phyloP scores from a whole-genome alignment of 2,888 invertebrate species.

The Agrypnus murinus region DNA sequence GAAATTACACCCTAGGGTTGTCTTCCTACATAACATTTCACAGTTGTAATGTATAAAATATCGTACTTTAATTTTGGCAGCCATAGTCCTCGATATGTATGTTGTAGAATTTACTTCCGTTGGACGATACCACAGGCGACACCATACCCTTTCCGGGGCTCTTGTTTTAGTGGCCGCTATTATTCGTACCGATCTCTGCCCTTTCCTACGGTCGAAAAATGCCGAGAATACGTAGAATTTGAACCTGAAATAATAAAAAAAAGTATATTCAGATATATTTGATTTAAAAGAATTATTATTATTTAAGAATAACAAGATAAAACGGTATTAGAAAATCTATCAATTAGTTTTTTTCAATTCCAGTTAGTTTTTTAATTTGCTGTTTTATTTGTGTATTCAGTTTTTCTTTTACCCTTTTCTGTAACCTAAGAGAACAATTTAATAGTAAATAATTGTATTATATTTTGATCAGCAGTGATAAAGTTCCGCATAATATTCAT shows the following conservation, averaged over 20 bases:
- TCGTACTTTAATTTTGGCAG: constrained; percentile 83
- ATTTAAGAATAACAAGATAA: no score
- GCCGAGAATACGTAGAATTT: constrained; percentile 95
- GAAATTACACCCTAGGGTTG: constrained; percentile 2
- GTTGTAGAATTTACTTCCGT: constrained; percentile 62
- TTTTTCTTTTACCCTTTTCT: no score
- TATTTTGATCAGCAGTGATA: no score
- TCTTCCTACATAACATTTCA: background rate
- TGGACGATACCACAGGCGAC: constrained; percentile 82
- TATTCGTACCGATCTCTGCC: constrained; percentile 81
- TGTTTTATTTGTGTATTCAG: no score
- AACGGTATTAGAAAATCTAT: no score
- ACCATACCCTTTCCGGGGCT: constrained; percentile 87
- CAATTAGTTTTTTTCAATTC: no score
- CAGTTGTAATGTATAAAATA: constrained; percentile 13
- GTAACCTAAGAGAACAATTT: no score
- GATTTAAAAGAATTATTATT: no score
- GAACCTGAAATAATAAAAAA: constrained; percentile 77
- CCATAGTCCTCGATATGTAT: constrained; percentile 76
- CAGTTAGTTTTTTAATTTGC: no score
- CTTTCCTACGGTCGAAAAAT: constrained; percentile 85
- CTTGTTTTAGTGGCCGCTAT: constrained; percentile 93
- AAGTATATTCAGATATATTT: no score
- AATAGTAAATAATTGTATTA: no score
- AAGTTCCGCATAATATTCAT: no score